A percentile compares a stretch with the other conserved stretches of the same genome.
Conservation (phyloP, 2,888 invertebrate species). For the Luperina nickerlii region DNA sequence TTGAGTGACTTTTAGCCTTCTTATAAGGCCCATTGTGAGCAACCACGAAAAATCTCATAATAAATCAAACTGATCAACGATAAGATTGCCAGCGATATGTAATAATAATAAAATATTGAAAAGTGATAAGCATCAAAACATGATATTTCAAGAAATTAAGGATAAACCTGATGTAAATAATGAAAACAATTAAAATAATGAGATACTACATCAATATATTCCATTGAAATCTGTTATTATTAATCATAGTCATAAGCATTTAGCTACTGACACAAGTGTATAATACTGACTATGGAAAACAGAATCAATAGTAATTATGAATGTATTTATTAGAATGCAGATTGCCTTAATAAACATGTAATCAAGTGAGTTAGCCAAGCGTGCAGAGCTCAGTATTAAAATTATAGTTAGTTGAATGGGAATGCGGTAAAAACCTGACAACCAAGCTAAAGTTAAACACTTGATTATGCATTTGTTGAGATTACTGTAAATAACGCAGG, state of each 20-base stretch:
- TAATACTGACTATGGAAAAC: conserved; percentile 31
- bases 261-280: conserved; percentile 1
- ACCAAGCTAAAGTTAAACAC: conserved; percentile 19
- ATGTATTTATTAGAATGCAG: conserved; percentile 55
- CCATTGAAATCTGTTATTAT: neutral
- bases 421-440: conserved; percentile 53
- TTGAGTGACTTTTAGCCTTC: too few species aligned
- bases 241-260: neutral
- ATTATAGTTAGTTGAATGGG: conserved; percentile 39
- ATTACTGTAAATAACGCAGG: conserved; percentile 24
- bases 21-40: too few species aligned
- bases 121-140: conserved; percentile 4
- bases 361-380: conserved; percentile 56
- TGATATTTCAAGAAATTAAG: neutral
- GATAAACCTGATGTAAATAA: neutral
- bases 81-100: conserved; percentile 16
- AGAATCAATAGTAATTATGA: conserved; percentile 53
- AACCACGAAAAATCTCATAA: neutral
- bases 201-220: neutral
- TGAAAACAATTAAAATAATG: conserved; percentile 2
- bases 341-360: conserved; percentile 48
- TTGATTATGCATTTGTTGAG: conserved; percentile 38
- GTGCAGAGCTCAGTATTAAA: conserved; percentile 45
- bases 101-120: neutral
- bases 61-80: conserved; percentile 11